These are phyloP conservation scores for Epinotia ramella DNA, from an alignment of 2,888 invertebrate species.

Conservation along the genomic window DNA sequence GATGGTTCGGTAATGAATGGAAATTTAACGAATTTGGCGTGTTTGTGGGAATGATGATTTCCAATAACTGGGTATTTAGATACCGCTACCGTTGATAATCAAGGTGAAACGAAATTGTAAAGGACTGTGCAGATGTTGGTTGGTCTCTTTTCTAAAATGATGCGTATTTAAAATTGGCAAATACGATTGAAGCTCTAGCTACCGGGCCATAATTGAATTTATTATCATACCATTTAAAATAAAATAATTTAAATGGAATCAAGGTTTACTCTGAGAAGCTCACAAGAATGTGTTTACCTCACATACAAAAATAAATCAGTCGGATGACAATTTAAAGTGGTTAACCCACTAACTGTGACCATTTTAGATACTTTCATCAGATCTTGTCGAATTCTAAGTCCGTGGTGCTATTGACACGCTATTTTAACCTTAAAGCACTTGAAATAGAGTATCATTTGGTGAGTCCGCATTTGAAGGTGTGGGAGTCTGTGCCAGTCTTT, in stretches of 20 bases:
- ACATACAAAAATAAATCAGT: constrained; percentile 85
- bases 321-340: constrained; percentile 86
- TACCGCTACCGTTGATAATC: constrained; percentile 6
- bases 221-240: constrained; percentile 34
- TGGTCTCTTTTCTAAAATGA: background rate
- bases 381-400: constrained; percentile 80
- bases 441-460: constrained; percentile 64
- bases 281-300: constrained; percentile 81
- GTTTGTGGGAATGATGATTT: constrained; percentile 33
- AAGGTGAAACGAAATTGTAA: constrained; percentile 4
- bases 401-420: constrained; percentile 52
- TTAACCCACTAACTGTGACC: constrained; percentile 86
- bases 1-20: constrained; percentile 40
- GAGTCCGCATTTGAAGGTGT: constrained; percentile 60
- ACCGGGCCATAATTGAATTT: constrained; percentile 28
- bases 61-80: constrained; percentile 10
- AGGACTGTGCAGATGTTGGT: background rate
- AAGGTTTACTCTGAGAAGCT: constrained; percentile 59
- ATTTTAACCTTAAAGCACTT: constrained; percentile 56
- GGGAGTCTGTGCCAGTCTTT: constrained; percentile 82
- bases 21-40: constrained; percentile 35
- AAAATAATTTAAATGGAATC: constrained; percentile 41
- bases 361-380: constrained; percentile 85
- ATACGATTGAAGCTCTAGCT: constrained; percentile 11
- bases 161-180: background rate